phyloP scores from a whole-genome alignment of 2,888 invertebrate species.

The Sisyra nigra region DNA sequence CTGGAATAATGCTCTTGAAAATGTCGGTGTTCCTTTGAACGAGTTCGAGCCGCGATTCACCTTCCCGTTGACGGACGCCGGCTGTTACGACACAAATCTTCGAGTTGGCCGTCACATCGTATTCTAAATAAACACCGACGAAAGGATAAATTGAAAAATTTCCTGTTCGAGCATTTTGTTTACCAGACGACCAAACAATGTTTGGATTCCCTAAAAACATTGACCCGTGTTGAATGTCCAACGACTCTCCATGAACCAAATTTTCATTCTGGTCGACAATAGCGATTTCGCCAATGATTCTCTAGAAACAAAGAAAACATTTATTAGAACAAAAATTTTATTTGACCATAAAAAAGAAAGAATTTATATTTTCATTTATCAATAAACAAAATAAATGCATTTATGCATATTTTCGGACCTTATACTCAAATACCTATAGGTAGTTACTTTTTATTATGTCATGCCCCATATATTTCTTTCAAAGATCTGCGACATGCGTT shows the following conservation, averaged over 20 bases:
- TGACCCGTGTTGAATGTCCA: conserved; percentile 38
- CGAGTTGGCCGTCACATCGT: conserved; percentile 33
- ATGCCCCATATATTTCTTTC: no score
- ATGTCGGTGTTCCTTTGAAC: conserved; percentile 39
- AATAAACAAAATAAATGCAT: not conserved
- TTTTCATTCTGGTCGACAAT: conserved; percentile 42
- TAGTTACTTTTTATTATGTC: no score
- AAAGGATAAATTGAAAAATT: not conserved
- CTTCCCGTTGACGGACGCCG: conserved; percentile 35
- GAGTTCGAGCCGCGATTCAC: conserved; percentile 30
- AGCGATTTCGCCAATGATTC: conserved; percentile 37
- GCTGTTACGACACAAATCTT: conserved; percentile 42
- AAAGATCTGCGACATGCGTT: no score
- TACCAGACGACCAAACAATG: conserved; percentile 9
- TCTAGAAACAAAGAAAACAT: conserved; percentile 21
- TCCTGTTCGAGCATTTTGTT: conserved; percentile 1
- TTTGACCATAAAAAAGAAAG: not conserved
- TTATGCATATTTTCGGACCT: no score
- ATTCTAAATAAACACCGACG: conserved; percentile 25
- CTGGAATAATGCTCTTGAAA: conserved; percentile 38
- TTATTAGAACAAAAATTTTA: not conserved
- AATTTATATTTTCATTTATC: not conserved
- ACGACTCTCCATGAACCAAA: conserved; percentile 42
- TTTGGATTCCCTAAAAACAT: conserved; percentile 1
- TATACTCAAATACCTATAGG: no score